Evolutionary conservation across 2,113 vertebrate genomes (phyloP).

Genomic region (Xiphophorus couchianus): DNA sequence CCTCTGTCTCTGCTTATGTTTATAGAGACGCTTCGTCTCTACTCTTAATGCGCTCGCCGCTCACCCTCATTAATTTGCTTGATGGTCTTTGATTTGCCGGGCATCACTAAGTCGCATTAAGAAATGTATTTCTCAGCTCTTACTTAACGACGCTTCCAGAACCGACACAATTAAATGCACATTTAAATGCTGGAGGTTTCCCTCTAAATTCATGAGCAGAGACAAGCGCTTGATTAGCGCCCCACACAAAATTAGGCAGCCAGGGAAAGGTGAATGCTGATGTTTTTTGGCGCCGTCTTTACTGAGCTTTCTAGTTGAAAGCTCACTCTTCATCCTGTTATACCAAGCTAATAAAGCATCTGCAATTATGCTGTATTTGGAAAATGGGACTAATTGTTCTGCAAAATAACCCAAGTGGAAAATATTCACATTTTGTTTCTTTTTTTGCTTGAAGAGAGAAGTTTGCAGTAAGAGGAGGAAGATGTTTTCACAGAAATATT

Average conservation of each 20-base stretch:
- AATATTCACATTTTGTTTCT: neutral
- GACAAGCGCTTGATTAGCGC: slow-evolving; percentile 59
- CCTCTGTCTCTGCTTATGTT: slow-evolving; percentile 68
- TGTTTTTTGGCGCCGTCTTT: slow-evolving; percentile 32
- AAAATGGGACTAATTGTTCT: neutral
- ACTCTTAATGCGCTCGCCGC: slow-evolving; percentile 71
- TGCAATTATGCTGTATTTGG: neutral
- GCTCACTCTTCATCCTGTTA: slow-evolving; percentile 10
- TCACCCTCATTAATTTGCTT: slow-evolving; percentile 79
- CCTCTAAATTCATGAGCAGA: slow-evolving; percentile 60
- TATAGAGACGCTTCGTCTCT: slow-evolving; percentile 62
- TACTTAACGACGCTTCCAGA: slow-evolving; percentile 77
- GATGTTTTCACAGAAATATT: neutral
- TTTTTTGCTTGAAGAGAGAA: neutral
- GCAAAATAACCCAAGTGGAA: slow-evolving; percentile 1
- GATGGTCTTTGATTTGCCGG: slow-evolving; percentile 79
- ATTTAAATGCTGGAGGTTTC: slow-evolving; percentile 67
- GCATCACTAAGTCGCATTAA: slow-evolving; percentile 81
- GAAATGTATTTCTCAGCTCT: slow-evolving; percentile 77
- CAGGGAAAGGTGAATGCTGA: slow-evolving; percentile 44
- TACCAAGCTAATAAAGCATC: slow-evolving; percentile 33
- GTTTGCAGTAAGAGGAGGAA: neutral
- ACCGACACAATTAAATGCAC: slow-evolving; percentile 78
- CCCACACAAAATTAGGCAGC: slow-evolving; percentile 55
- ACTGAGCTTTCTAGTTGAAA: slow-evolving; percentile 27